Conservation (phyloP, 92 coral and sea anemone genomes). For the Epizoanthus illoricatus region DNA sequence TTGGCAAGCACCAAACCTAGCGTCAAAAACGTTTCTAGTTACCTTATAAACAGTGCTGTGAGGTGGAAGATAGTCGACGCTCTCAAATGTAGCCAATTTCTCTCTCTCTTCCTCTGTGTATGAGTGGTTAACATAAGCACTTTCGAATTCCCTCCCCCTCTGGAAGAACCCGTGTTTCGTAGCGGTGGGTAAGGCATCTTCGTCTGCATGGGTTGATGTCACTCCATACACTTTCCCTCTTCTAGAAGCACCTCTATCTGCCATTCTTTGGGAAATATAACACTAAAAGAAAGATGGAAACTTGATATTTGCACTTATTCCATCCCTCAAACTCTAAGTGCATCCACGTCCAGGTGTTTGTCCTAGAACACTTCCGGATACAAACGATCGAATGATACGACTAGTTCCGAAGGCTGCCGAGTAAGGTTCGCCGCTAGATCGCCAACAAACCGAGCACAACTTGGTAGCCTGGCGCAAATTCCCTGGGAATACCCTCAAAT, state of each 20-base stretch:
- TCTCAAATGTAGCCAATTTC: constrained; percentile 89
- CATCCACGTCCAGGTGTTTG: no score
- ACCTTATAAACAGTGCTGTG: constrained; percentile 98
- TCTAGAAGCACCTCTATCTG: constrained; percentile 29
- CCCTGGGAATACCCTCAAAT: background rate
- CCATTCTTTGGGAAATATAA: constrained; percentile 3
- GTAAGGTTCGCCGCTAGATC: background rate
- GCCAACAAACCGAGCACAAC: no score
- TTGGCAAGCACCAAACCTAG: no score
- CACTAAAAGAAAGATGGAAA: background rate
- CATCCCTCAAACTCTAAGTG: background rate
- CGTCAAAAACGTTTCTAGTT: no score
- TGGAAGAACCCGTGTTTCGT: constrained; percentile 89
- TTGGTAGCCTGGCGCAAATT: no score
- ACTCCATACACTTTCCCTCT: constrained; percentile 82
- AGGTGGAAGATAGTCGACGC: constrained; percentile 94
- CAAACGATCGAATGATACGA: background rate
- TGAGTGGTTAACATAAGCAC: constrained; percentile 92
- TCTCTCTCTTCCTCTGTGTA: constrained; percentile 94
- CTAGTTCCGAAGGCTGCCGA: constrained; percentile 14
- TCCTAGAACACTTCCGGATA: constrained; percentile 9
- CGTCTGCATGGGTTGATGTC: constrained; percentile 87
- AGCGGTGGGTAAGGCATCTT: constrained; percentile 78
- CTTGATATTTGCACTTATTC: background rate
- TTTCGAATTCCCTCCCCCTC: constrained; percentile 96